Percentiles rank a stretch among this genome's conserved stretches.
These are phyloP conservation scores for Theonella swinhoei DNA, from an alignment of 37 sponge, comb jelly and placozoan genomes.

Conservation along the genomic window DNA sequence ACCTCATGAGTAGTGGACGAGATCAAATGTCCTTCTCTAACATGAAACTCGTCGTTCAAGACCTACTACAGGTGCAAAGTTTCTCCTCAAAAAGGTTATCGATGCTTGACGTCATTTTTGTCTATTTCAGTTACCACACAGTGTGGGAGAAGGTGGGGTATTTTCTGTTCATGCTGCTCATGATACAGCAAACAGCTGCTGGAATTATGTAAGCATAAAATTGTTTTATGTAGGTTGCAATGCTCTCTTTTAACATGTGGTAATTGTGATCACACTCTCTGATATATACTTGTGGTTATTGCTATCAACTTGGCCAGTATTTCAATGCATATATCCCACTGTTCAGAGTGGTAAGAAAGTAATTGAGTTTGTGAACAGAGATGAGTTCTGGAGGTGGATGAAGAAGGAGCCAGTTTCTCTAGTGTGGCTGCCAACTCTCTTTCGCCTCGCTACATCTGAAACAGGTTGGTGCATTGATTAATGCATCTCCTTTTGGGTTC, in stretches of 20 bases:
- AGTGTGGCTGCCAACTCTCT: conserved; percentile 92
- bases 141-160: conserved; percentile 42
- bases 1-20: conserved; percentile 15
- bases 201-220: conserved; percentile 27
- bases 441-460: conserved; percentile 82
- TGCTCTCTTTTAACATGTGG: background rate
- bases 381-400: conserved; percentile 69
- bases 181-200: conserved; percentile 50
- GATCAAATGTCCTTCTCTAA: conserved; percentile 20
- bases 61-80: conserved; percentile 45
- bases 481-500: background rate
- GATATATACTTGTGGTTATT: conserved; percentile 1
- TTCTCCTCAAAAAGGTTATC: too few relatives aligned
- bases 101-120: background rate
- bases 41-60: conserved; percentile 32
- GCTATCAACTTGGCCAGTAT: background rate
- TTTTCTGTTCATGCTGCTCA: conserved; percentile 23
- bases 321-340: background rate
- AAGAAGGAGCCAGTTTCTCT: conserved; percentile 67
- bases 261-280: background rate
- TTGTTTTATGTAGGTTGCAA: background rate
- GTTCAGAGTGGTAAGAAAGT: background rate
- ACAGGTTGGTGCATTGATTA: conserved; percentile 32
- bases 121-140: conserved; percentile 30
- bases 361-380: background rate